phyloP scores from a whole-genome alignment of 2,797 vertebrate species.

The Mormyrus proboscirostris region DNA sequence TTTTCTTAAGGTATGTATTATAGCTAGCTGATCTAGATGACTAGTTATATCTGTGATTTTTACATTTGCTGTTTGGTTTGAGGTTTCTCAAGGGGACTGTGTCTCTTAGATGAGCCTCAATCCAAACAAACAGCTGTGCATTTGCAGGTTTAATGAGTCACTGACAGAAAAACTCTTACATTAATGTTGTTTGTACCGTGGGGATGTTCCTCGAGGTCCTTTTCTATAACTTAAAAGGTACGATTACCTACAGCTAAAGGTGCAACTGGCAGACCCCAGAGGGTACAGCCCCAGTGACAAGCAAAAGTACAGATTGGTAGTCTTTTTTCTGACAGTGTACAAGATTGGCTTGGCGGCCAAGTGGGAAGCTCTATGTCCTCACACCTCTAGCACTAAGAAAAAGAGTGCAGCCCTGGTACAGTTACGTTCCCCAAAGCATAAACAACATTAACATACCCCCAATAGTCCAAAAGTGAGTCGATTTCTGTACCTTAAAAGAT shows the following conservation, averaged over 20 bases:
- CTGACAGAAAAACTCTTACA: not conserved
- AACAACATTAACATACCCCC: not conserved
- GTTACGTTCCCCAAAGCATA: not conserved
- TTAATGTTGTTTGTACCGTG: not conserved
- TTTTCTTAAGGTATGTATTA: not conserved
- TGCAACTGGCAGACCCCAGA: not conserved
- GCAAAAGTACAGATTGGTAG: too few species aligned
- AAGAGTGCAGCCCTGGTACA: not conserved
- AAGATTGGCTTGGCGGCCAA: not conserved
- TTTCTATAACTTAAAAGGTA: not conserved
- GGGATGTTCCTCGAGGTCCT: not conserved
- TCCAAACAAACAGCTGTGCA: not conserved
- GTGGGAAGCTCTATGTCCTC: not conserved
- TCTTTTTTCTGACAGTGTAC: not conserved
- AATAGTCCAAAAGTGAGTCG: not conserved
- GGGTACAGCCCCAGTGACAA: not conserved
- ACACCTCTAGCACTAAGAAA: not conserved
- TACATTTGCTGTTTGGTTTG: not conserved
- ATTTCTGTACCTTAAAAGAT: not conserved
- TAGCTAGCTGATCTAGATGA: not conserved
- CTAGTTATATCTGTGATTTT: not conserved
- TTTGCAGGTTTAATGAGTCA: not conserved
- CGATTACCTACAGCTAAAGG: not conserved
- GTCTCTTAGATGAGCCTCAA: not conserved
- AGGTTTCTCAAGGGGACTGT: not conserved